Conservation (phyloP, 2,888 invertebrate species). For the Microctonus hyperodae region DNA sequence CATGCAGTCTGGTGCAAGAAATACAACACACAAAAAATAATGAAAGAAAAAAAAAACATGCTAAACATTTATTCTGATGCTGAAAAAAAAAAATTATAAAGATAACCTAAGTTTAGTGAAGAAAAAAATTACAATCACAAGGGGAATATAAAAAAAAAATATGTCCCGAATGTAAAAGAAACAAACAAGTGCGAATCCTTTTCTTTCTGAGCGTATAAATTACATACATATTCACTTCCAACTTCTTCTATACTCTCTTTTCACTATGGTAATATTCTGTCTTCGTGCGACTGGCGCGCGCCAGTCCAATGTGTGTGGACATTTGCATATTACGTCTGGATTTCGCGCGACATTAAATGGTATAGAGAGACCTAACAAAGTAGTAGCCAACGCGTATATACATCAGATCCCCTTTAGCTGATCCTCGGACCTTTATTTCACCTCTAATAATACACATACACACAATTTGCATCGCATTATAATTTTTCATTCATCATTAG, state of each 20-base stretch:
- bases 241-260: not conserved
- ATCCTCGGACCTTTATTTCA: slow-evolving; percentile 33
- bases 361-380: slow-evolving; percentile 46
- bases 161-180: slow-evolving; percentile 16
- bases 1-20: slow-evolving; percentile 33
- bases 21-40: slow-evolving; percentile 30
- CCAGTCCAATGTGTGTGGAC: slow-evolving; percentile 42
- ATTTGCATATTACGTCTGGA: slow-evolving; percentile 60
- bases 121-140: slow-evolving; percentile 24
- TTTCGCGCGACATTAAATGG: slow-evolving; percentile 39
- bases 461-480: slow-evolving; percentile 54
- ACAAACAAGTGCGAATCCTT: slow-evolving; percentile 43
- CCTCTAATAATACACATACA: too few relatives aligned
- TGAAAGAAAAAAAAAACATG: slow-evolving; percentile 17
- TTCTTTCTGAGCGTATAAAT: slow-evolving; percentile 42
- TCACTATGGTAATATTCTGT: slow-evolving; percentile 4
- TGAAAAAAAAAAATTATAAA: slow-evolving; percentile 33
- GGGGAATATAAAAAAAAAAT: slow-evolving; percentile 19
- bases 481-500: slow-evolving; percentile 43
- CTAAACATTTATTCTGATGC: not conserved
- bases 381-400: slow-evolving; percentile 17
- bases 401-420: slow-evolving; percentile 19
- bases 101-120: slow-evolving; percentile 9
- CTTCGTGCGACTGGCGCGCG: slow-evolving; percentile 44
- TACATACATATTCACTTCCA: slow-evolving; percentile 45